phyloP scores from a whole-genome alignment of 1,140 invertebrate genomes.

The Laupala kohalensis region DNA sequence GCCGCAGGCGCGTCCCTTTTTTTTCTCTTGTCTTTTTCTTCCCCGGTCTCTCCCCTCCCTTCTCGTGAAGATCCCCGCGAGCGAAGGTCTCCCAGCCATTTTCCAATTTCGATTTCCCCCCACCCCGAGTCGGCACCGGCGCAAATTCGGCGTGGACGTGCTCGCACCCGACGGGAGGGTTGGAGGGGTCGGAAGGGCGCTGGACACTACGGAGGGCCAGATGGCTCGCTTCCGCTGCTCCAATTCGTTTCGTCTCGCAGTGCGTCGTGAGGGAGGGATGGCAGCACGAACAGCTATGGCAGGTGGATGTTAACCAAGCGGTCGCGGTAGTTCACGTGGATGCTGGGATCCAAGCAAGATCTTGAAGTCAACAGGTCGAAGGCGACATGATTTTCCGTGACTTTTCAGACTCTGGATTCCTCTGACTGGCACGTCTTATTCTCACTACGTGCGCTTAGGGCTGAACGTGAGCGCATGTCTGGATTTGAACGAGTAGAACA shows the following conservation, averaged over 20 bases:
- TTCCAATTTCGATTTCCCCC: not conserved
- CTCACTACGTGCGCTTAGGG: too few relatives aligned
- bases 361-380: not conserved
- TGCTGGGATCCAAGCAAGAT: not conserved
- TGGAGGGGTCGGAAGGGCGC: too few relatives aligned
- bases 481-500: too few relatives aligned
- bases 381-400: too few relatives aligned
- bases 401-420: too few relatives aligned
- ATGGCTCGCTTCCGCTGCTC: not conserved
- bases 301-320: too few relatives aligned
- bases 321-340: too few relatives aligned
- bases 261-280: not conserved
- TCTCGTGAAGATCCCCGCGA: too few relatives aligned
- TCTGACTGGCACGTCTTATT: too few relatives aligned
- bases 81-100: not conserved
- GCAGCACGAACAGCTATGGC: too few relatives aligned
- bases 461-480: too few relatives aligned
- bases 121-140: not conserved
- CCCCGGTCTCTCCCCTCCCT: not conserved
- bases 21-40: not conserved
- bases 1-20: not conserved
- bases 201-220: not conserved
- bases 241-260: not conserved
- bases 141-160: not conserved
- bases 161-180: too few relatives aligned